Conservation (phyloP, 2,113 vertebrate genomes). For the Heterocephalus glaber region DNA sequence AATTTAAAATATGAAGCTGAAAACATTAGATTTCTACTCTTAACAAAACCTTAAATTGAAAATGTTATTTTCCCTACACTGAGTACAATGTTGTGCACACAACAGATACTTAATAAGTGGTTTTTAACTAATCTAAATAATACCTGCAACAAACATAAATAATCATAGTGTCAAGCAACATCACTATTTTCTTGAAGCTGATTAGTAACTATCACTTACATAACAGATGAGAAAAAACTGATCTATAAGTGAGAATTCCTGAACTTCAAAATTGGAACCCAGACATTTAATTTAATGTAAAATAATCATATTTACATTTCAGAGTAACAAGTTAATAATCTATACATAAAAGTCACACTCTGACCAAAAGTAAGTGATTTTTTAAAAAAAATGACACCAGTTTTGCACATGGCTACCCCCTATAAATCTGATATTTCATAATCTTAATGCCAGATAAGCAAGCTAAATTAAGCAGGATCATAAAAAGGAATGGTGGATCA, state of each 20-base stretch:
- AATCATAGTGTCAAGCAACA: background rate
- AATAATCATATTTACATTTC: slow-evolving; percentile 40
- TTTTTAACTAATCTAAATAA: background rate
- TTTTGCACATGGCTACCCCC: background rate
- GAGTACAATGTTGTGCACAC: background rate
- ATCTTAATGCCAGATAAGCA: background rate
- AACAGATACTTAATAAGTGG: background rate
- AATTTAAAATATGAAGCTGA: slow-evolving; percentile 32
- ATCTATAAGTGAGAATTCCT: slow-evolving; percentile 4
- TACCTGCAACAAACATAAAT: background rate
- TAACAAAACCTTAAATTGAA: background rate
- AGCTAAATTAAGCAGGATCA: background rate
- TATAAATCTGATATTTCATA: background rate
- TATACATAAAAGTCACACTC: slow-evolving; percentile 15
- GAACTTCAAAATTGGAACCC: slow-evolving; percentile 5
- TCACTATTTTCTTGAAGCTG: background rate
- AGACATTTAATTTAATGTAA: background rate
- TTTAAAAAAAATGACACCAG: background rate
- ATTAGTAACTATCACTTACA: slow-evolving; percentile 30
- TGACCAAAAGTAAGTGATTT: background rate
- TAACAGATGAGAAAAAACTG: background rate
- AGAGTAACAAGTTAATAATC: slow-evolving; percentile 13
- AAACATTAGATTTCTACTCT: background rate
- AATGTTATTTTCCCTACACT: background rate
- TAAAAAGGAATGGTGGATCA: background rate